Evolutionary conservation across 2,113 vertebrate species (phyloP), one percentile per base, ranked within the genome.

Genomic region (Centropus bengalensis): DNA sequence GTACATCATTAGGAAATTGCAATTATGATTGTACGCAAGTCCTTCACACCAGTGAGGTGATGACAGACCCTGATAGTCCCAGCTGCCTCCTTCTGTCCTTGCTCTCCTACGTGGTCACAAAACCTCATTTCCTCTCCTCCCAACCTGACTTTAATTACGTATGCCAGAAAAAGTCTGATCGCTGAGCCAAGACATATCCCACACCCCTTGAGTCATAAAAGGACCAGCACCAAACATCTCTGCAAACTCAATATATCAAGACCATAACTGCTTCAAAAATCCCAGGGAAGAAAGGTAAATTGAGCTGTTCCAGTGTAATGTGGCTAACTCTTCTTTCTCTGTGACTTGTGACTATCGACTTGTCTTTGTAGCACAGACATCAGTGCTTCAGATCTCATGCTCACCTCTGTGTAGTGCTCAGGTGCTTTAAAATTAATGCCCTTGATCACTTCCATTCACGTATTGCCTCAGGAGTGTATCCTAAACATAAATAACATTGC

Each of bases 291-390:
- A 42, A 22, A 32, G 54, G 32, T 45, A 67, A 74, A 66, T 1
- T 9, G 55, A 67, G 44, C 59, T 22, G 14, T 40, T 69, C 9
- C 68, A 17, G 30, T 9, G 14, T 9, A 36, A 49, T 8, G 21
- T 9, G 6, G 8, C 22, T 8, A 16, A 5, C 45, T 82, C 66
- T 22, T 52, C 44, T 18, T 8, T 1, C 27, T 73, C 63, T 0
- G 0, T 38, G 55, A 24, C 28, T 68, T 0, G 0, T 49, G 55
- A n/a, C 69, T 6, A 28, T 2, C 0, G 32, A 16, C 5, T 38
- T 5, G 0, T 21, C 42, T 66, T 49, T 20, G 45, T 22, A 51
- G 20, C 60, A 76, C 18, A 47, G 45, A 15, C 1, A 9, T 14
- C 81, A n/a, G 1, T 1, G 21, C 27, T 62, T 59, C 60, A 45